Conservation (phyloP, 2,888 invertebrate genomes). For the Poecilobothrus nobilitatus region DNA sequence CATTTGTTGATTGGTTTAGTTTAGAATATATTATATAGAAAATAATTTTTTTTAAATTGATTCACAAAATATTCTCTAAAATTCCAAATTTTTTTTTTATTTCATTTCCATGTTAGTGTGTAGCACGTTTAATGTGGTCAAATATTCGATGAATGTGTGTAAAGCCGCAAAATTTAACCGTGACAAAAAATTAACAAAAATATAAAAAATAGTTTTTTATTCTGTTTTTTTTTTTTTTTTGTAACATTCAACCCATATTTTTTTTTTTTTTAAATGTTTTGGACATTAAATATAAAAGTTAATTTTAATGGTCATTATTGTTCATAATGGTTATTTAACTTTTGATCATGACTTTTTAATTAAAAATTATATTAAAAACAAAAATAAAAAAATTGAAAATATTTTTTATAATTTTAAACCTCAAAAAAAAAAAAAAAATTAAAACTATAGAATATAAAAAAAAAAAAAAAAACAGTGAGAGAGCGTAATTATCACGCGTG, state of each 20-base stretch:
- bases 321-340: slow-evolving; percentile 6
- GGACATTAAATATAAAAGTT: background rate
- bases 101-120: too few species aligned
- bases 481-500: background rate
- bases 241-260: background rate
- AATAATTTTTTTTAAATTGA: too few species aligned
- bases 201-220: background rate
- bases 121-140: too few species aligned
- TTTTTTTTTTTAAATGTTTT: background rate
- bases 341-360: slow-evolving; percentile 6
- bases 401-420: background rate
- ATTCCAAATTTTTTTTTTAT: too few species aligned
- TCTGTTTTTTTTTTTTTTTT: too few species aligned
- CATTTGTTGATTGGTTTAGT: too few species aligned
- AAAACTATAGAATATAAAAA: background rate
- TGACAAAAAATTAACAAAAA: background rate
- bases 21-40: too few species aligned
- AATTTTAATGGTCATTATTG: slow-evolving; percentile 6
- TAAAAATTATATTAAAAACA: background rate
- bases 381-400: background rate
- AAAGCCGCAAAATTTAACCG: slow-evolving; percentile 1
- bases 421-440: background rate
- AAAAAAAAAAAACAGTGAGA: background rate
- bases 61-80: too few species aligned
- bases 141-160: background rate